Evolutionary conservation across 1,140 invertebrate genomes (phyloP).

Genomic region (Meteorus sp.): DNA sequence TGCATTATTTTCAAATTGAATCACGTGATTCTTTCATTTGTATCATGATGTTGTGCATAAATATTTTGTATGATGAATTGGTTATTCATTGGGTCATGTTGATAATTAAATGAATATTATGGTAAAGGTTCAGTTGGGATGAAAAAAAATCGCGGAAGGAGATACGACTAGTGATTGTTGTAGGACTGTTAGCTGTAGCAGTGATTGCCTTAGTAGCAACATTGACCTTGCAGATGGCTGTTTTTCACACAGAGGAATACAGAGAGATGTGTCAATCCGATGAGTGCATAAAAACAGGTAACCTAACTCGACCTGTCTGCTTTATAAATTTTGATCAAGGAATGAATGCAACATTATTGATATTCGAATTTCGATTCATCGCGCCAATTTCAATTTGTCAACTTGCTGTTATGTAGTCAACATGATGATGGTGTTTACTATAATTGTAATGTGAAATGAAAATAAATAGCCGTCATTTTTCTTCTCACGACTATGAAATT

Average conservation of each 20-base stretch:
- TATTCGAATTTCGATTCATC: neutral
- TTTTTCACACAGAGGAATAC: conserved; percentile 47
- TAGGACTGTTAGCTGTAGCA: conserved; percentile 48
- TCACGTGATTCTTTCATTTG: no score
- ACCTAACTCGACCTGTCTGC: neutral
- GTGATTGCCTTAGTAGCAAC: conserved; percentile 52
- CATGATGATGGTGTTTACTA: no score
- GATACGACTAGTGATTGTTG: conserved; percentile 48
- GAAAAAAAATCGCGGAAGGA: conserved; percentile 47
- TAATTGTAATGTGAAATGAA: no score
- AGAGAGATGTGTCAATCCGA: conserved; percentile 56
- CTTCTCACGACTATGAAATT: no score
- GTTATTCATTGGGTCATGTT: neutral
- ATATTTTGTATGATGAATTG: neutral
- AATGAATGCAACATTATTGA: conserved; percentile 4
- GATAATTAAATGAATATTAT: neutral
- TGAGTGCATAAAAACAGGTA: conserved; percentile 56
- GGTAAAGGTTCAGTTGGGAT: conserved; percentile 30
- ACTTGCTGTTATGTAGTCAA: no score
- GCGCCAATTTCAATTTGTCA: no score
- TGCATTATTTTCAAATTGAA: no score
- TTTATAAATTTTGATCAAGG: no score
- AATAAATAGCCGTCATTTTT: no score
- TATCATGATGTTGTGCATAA: no score
- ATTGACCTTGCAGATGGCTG: conserved; percentile 47